phyloP scores from a whole-genome alignment of 2,888 invertebrate genomes.

The Electrophaes corylata region DNA sequence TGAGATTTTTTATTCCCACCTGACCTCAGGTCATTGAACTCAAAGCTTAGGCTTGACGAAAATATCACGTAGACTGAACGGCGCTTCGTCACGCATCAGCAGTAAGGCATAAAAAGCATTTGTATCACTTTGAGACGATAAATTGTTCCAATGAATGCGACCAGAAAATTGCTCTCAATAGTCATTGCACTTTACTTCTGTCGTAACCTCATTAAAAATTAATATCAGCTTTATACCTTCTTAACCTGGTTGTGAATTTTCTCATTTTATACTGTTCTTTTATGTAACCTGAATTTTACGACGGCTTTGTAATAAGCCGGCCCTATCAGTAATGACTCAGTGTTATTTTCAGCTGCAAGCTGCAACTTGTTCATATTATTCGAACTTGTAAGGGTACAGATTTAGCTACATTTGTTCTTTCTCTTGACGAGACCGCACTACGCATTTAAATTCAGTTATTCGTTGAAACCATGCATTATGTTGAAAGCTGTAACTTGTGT shows the following conservation, averaged over 20 bases:
- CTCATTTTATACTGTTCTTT: constrained; percentile 46
- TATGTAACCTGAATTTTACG: constrained; percentile 54
- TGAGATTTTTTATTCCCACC: constrained; percentile 61
- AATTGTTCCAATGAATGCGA: constrained; percentile 45
- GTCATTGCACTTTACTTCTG: constrained; percentile 30
- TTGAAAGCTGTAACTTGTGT: not conserved
- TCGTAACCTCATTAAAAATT: constrained; percentile 26
- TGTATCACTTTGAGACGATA: constrained; percentile 41
- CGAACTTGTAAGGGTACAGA: not conserved
- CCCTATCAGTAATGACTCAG: constrained; percentile 60
- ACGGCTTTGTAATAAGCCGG: constrained; percentile 48
- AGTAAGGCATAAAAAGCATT: constrained; percentile 39
- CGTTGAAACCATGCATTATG: not conserved
- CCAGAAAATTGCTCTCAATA: constrained; percentile 52
- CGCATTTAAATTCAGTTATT: not conserved
- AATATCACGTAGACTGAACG: constrained; percentile 66
- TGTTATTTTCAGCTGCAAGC: constrained; percentile 56
- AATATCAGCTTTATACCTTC: constrained; percentile 15
- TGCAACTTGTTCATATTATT: constrained; percentile 37
- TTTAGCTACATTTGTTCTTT: not conserved
- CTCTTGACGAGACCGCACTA: not conserved
- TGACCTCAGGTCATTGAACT: constrained; percentile 74
- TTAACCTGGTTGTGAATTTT: constrained; percentile 28
- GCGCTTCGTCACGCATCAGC: constrained; percentile 60
- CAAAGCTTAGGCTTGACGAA: constrained; percentile 54